Conservation (phyloP, 2,113 vertebrate genomes). For the Dasyurus viverrinus region DNA sequence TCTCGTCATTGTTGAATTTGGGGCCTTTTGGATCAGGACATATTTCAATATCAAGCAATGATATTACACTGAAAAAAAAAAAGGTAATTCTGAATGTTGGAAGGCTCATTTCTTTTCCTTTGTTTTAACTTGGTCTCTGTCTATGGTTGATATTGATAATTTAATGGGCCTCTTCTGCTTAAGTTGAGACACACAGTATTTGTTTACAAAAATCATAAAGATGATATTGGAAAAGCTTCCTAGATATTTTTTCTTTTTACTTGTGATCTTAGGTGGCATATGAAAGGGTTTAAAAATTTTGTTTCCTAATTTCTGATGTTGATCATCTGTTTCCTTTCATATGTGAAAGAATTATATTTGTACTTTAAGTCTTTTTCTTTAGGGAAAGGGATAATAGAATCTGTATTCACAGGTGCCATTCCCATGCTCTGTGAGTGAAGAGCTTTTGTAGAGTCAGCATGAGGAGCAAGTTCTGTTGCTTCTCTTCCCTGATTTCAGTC, state of each 20-base stretch:
- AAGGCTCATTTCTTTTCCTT: slow-evolving; percentile 16
- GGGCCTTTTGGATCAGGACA: neutral
- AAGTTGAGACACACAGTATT: neutral
- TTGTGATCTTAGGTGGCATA: neutral
- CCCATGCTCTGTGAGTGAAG: neutral
- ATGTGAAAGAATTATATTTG: neutral
- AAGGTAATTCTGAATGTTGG: slow-evolving; percentile 51
- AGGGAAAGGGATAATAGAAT: neutral
- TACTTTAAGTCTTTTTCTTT: neutral
- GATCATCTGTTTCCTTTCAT: neutral
- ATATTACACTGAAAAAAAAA: slow-evolving; percentile 46
- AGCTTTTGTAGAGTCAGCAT: neutral
- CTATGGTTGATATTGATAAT: neutral
- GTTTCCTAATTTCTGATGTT: neutral
- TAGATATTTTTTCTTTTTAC: neutral
- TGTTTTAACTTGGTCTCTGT: slow-evolving; percentile 17
- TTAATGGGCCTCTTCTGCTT: neutral
- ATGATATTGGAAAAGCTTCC: neutral
- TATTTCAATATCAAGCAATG: neutral
- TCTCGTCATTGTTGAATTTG: slow-evolving; percentile 32
- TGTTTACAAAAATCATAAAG: neutral
- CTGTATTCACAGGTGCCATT: neutral
- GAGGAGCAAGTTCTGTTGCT: neutral
- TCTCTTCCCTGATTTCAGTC: neutral
- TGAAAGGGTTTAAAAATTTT: neutral